These are phyloP conservation scores for Oryctes rhinoceros DNA, from an alignment of 1,140 invertebrate species.

Conservation along the genomic window DNA sequence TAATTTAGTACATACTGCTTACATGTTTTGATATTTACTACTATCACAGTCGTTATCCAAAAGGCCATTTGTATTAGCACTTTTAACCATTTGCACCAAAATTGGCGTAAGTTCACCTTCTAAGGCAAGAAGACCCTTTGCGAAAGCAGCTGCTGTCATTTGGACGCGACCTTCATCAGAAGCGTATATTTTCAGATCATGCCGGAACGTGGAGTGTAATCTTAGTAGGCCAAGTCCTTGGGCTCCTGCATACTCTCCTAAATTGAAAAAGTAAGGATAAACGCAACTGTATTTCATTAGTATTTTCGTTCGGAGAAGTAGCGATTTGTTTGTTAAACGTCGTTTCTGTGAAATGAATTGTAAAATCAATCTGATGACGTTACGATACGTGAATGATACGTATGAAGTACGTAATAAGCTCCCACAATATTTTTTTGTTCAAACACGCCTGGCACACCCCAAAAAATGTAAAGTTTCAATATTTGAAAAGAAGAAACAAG, in stretches of 20 bases:
- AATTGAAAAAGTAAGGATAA: conserved; percentile 16
- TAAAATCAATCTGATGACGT: too few species aligned
- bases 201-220: conserved; percentile 97
- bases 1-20: conserved; percentile 60
- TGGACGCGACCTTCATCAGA: conserved; percentile 99
- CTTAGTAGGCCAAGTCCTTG: conserved; percentile 92
- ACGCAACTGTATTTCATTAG: too few species aligned
- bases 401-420: too few species aligned
- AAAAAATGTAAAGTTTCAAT: too few species aligned
- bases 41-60: conserved; percentile 98
- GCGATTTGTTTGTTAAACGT: too few species aligned
- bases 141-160: conserved; percentile 99
- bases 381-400: too few species aligned
- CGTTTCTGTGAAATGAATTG: too few species aligned
- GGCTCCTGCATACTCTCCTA: conserved; percentile 87
- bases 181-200: conserved; percentile 99
- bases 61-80: conserved; percentile 97
- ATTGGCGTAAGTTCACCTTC: conserved; percentile 99
- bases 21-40: conserved; percentile 95
- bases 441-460: too few species aligned
- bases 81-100: conserved; percentile 99
- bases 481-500: too few species aligned
- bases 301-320: too few species aligned
- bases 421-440: too few species aligned
- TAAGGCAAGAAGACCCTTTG: conserved; percentile 95